A percentile compares a stretch with the other conserved stretches of the same genome.
These are phyloP conservation scores for Acrobasis suavella DNA, from an alignment of 2,888 invertebrate species.

Conservation along the genomic window DNA sequence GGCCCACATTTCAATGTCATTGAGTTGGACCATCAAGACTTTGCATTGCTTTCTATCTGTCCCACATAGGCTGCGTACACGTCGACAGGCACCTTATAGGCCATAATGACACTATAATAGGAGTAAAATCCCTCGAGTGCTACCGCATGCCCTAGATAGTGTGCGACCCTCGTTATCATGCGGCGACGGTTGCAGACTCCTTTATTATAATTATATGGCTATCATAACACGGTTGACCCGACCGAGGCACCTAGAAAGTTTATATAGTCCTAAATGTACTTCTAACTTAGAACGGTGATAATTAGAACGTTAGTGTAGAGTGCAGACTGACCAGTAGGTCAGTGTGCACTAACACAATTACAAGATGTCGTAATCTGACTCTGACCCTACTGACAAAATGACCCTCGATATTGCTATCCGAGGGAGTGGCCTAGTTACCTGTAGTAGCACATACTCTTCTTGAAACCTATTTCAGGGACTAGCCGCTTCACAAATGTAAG, in stretches of 20 bases:
- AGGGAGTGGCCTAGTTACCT: too few relatives aligned
- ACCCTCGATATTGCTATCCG: too few relatives aligned
- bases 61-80: conserved; percentile 1
- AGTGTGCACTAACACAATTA: too few relatives aligned
- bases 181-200: background rate
- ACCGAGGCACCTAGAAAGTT: background rate
- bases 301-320: too few relatives aligned
- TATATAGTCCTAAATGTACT: background rate
- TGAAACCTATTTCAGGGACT: too few relatives aligned
- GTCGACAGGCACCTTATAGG: conserved; percentile 29
- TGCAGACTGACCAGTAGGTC: too few relatives aligned
- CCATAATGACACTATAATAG: conserved; percentile 40
- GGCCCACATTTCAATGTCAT: background rate
- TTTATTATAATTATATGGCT: background rate
- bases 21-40: background rate
- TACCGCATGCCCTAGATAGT: conserved; percentile 31
- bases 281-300: too few relatives aligned
- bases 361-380: too few relatives aligned
- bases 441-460: too few relatives aligned
- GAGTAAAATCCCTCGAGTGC: conserved; percentile 51
- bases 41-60: conserved; percentile 4
- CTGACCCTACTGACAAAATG: too few relatives aligned
- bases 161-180: background rate
- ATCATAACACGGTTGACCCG: background rate
- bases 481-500: too few relatives aligned